These are phyloP conservation scores for Dexiosoma caninum DNA, from an alignment of 2,888 invertebrate genomes.

Conservation along the genomic window DNA sequence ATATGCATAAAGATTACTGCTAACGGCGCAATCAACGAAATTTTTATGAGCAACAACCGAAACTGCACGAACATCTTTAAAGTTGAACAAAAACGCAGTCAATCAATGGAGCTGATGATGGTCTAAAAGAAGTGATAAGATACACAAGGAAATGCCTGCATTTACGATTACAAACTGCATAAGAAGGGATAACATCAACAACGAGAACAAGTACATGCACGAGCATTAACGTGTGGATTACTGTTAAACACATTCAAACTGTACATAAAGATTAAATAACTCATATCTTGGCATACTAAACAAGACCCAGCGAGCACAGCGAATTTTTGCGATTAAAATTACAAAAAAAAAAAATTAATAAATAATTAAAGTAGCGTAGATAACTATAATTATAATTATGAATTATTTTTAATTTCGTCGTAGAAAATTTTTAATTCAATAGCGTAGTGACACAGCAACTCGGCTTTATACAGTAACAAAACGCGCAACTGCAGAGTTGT, in stretches of 20 bases:
- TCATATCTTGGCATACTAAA: not conserved
- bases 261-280: not conserved
- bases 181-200: not conserved
- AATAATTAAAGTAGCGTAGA: too few relatives aligned
- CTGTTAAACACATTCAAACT: conserved; percentile 13
- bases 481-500: too few relatives aligned
- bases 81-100: conserved; percentile 13
- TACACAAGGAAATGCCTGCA: not conserved
- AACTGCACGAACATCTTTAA: conserved; percentile 11
- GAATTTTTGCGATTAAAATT: too few relatives aligned
- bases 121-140: conserved; percentile 24
- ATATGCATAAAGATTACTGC: conserved; percentile 56
- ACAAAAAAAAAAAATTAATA: too few relatives aligned
- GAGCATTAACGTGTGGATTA: not conserved
- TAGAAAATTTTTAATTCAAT: too few relatives aligned
- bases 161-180: not conserved
- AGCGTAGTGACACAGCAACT: too few relatives aligned
- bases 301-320: not conserved
- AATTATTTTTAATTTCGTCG: too few relatives aligned
- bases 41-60: conserved; percentile 48
- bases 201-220: not conserved
- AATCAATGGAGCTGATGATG: conserved; percentile 18
- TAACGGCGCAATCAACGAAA: conserved; percentile 54
- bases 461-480: too few relatives aligned
- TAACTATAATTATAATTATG: too few relatives aligned